A percentile compares a stretch with the other conserved stretches of the same genome.
phyloP scores from a whole-genome alignment of 1,140 invertebrate genomes.

The Sitobion miscanthi region DNA sequence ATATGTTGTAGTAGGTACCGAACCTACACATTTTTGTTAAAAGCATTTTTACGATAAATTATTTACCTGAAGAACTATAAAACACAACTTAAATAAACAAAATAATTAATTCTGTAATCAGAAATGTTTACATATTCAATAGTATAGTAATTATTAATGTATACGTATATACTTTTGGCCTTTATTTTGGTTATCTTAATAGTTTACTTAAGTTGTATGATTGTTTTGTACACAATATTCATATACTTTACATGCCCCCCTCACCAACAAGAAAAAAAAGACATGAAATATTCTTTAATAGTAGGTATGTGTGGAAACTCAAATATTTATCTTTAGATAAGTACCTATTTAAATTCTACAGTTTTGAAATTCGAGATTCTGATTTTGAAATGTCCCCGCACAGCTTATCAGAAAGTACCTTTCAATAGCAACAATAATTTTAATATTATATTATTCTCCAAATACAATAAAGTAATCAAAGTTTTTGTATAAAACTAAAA shows the following conservation, averaged over 20 bases:
- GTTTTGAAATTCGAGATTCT: neutral
- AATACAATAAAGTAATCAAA: slow-evolving; percentile 3
- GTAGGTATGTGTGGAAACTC: neutral
- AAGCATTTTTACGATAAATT: neutral
- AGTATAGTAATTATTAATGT: neutral
- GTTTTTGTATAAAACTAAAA: slow-evolving; percentile 8
- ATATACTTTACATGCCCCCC: too few relatives aligned
- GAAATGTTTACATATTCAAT: neutral
- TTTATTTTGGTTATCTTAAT: neutral
- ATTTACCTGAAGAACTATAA: neutral
- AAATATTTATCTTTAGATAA: neutral
- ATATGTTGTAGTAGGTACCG: neutral
- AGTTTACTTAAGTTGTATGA: neutral
- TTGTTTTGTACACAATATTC: neutral
- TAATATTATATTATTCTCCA: neutral
- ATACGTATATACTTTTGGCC: neutral
- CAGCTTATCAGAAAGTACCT: neutral
- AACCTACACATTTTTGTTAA: neutral
- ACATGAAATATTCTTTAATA: neutral
- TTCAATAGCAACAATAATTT: neutral
- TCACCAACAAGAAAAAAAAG: neutral
- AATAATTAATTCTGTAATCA: neutral
- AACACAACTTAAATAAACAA: neutral
- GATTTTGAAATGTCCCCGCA: neutral
- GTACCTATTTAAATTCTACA: neutral